Conservation (phyloP, 2,113 vertebrate species). For the Connochaetes taurinus region DNA sequence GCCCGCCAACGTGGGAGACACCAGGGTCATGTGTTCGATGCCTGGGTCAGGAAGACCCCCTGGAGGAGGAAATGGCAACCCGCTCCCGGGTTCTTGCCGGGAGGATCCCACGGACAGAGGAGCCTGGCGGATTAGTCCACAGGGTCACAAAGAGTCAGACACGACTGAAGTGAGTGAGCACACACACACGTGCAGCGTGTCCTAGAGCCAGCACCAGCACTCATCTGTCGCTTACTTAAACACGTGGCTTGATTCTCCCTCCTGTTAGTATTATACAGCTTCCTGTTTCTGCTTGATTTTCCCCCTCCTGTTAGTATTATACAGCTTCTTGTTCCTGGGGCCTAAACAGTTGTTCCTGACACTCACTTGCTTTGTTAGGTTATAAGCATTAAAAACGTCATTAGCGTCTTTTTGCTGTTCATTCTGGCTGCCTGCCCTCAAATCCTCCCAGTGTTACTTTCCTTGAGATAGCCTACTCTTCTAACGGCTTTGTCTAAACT, state of each 20-base stretch:
- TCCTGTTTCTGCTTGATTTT: background rate
- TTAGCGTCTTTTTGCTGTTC: background rate
- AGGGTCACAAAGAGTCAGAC: background rate
- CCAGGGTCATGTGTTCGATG: fast-evolving
- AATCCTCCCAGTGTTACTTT: background rate
- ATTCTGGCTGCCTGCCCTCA: background rate
- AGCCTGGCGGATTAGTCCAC: fast-evolving
- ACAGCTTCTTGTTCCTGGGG: background rate
- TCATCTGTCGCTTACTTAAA: background rate
- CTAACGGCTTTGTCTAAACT: background rate
- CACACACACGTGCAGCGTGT: too few relatives aligned
- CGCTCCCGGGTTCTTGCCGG: background rate
- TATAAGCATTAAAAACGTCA: background rate
- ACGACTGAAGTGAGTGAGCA: background rate
- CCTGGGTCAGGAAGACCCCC: background rate
- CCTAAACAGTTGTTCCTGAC: background rate
- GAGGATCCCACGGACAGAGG: background rate
- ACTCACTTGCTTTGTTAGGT: background rate
- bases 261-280: background rate
- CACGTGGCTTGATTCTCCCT: background rate
- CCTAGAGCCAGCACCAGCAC: background rate
- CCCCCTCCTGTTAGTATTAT: background rate
- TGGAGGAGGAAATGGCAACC: background rate
- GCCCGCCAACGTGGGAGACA: fast-evolving
- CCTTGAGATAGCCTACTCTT: background rate